phyloP scores from a whole-genome alignment of 2,888 invertebrate species.

The Theretra japonica region DNA sequence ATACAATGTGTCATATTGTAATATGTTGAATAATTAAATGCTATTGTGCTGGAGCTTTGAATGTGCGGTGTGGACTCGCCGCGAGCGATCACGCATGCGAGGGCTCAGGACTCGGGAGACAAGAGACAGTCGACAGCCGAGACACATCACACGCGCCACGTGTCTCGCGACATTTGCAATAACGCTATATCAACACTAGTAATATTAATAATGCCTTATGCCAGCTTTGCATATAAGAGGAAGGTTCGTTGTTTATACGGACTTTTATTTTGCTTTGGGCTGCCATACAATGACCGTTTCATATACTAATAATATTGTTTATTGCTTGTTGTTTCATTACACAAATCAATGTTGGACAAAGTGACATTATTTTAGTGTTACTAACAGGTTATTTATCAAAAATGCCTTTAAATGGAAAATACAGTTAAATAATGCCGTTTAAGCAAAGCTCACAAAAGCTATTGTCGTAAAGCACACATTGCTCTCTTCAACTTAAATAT shows the following conservation, averaged over 20 bases:
- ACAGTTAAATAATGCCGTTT: too few species aligned
- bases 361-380: too few species aligned
- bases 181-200: slow-evolving; percentile 10
- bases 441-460: too few species aligned
- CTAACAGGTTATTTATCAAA: too few species aligned
- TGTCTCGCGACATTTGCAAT: neutral
- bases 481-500: too few species aligned
- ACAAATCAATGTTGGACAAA: too few species aligned
- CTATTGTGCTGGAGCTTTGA: neutral
- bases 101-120: neutral
- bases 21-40: slow-evolving; percentile 18
- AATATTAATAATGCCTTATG: neutral
- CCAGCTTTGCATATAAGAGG: neutral
- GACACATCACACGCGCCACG: neutral
- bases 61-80: neutral
- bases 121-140: neutral
- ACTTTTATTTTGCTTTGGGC: neutral
- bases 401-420: too few species aligned
- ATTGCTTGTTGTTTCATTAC: too few species aligned
- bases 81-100: slow-evolving; percentile 10
- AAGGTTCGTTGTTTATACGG: neutral
- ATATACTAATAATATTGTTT: neutral
- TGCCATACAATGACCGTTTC: too few species aligned
- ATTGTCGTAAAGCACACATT: too few species aligned
- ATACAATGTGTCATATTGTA: neutral